These are phyloP conservation scores for Lepisosteus osseus DNA, from an alignment of 2,113 vertebrate genomes.

Conservation along the genomic window DNA sequence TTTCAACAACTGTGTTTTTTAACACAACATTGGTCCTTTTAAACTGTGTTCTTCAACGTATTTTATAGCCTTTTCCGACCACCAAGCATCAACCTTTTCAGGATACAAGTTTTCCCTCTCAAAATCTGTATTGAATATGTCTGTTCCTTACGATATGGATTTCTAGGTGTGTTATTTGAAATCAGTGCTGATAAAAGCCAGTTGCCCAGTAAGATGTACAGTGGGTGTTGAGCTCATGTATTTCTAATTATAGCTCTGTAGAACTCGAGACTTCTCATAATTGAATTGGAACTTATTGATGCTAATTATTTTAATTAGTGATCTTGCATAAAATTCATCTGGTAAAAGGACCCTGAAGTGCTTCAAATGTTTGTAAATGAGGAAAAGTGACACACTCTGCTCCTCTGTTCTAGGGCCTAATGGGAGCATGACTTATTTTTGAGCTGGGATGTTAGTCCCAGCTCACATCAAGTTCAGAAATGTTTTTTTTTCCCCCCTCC, in stretches of 20 bases:
- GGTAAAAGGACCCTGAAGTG: conserved; percentile 53
- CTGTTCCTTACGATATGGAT: not conserved
- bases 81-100: not conserved
- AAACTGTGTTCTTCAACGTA: conserved; percentile 17
- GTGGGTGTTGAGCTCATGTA: conserved; percentile 38
- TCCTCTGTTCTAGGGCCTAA: not conserved
- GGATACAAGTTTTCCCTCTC: too few species aligned
- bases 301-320: conserved; percentile 49
- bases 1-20: too few species aligned
- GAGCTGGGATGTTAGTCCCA: not conserved
- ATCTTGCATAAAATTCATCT: conserved; percentile 35
- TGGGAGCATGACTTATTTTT: not conserved
- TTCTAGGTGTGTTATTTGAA: not conserved
- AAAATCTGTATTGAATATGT: too few species aligned
- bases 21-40: too few species aligned
- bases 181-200: conserved; percentile 5
- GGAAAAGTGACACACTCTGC: conserved; percentile 38
- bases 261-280: conserved; percentile 49
- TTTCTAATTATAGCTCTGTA: conserved; percentile 51
- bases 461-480: too few species aligned
- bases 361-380: conserved; percentile 18
- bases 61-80: conserved; percentile 19
- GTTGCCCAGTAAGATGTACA: conserved; percentile 27
- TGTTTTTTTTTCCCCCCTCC: too few species aligned
- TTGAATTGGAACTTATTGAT: conserved; percentile 52